Evolutionary conservation across 2,113 vertebrate genomes (phyloP).

Genomic region (Sinocyclocheilus grahami): DNA sequence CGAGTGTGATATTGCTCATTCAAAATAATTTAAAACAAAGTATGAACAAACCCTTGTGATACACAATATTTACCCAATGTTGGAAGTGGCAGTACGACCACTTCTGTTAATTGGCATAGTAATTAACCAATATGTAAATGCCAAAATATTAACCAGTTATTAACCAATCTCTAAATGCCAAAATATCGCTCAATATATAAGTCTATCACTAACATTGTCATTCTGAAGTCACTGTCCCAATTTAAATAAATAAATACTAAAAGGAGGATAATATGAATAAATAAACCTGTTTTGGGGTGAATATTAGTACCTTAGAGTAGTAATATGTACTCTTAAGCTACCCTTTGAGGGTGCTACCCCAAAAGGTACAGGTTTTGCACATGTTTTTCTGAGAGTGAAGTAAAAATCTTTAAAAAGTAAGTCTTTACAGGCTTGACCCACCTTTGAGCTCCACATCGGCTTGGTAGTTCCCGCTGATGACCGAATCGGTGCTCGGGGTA

Average conservation of each 20-base stretch:
- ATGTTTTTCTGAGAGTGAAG: background rate
- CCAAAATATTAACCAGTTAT: too few species aligned
- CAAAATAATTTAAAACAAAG: background rate
- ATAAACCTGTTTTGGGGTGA: background rate
- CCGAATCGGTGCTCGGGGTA: slow-evolving; percentile 85
- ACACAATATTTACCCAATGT: background rate
- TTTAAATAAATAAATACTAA: background rate
- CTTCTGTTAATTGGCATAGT: background rate
- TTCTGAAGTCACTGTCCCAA: background rate
- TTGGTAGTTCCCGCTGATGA: slow-evolving; percentile 82
- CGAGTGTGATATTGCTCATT: too few species aligned
- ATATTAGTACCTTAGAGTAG: too few species aligned
- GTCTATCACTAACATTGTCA: background rate
- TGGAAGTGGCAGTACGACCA: background rate
- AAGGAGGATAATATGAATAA: background rate
- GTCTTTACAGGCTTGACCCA: slow-evolving; percentile 46
- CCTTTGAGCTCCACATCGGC: slow-evolving; percentile 83
- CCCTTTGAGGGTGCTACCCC: background rate
- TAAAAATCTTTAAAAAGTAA: background rate
- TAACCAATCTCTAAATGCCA: background rate
- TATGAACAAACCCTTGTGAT: background rate
- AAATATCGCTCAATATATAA: background rate
- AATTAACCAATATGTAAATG: background rate
- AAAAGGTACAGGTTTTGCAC: background rate
- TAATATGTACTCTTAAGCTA: background rate